Conservation (phyloP, 2,888 invertebrate species). For the Apamea crenata region DNA sequence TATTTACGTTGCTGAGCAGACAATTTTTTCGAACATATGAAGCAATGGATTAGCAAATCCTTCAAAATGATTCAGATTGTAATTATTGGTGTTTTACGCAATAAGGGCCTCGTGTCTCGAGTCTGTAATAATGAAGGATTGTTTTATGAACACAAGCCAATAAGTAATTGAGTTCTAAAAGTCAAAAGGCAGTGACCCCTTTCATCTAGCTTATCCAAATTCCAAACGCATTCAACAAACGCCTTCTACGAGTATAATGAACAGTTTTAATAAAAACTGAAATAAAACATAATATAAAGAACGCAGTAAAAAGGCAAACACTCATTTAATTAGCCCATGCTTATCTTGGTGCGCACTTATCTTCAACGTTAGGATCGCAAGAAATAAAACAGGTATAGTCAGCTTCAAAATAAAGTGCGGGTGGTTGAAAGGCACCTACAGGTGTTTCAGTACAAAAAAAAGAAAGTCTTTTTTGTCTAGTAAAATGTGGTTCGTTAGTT, state of each 20-base stretch:
- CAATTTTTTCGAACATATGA: not conserved
- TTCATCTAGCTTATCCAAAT: not conserved
- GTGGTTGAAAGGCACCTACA: not conserved
- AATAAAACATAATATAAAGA: constrained; percentile 20
- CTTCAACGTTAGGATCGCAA: constrained; percentile 21
- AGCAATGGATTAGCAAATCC: not conserved
- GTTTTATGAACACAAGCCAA: not conserved
- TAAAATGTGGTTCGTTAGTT: not conserved
- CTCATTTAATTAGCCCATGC: constrained; percentile 28
- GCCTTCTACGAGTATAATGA: constrained; percentile 15
- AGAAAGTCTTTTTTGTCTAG: not conserved
- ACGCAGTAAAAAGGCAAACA: constrained; percentile 17
- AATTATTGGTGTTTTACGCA: not conserved
- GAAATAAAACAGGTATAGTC: constrained; percentile 30
- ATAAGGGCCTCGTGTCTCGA: not conserved
- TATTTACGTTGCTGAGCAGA: not conserved
- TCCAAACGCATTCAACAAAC: not conserved
- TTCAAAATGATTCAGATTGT: not conserved
- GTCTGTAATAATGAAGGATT: not conserved
- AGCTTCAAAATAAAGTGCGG: constrained; percentile 20
- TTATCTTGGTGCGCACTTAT: constrained; percentile 44
- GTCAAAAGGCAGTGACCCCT: not conserved
- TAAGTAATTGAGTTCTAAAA: constrained; percentile 8
- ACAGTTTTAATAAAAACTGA: constrained; percentile 8
- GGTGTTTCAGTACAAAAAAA: not conserved